A percentile compares a stretch with the other conserved stretches of the same genome.
Conservation (phyloP, 1,140 invertebrate genomes). For the Bacillus rossius region DNA sequence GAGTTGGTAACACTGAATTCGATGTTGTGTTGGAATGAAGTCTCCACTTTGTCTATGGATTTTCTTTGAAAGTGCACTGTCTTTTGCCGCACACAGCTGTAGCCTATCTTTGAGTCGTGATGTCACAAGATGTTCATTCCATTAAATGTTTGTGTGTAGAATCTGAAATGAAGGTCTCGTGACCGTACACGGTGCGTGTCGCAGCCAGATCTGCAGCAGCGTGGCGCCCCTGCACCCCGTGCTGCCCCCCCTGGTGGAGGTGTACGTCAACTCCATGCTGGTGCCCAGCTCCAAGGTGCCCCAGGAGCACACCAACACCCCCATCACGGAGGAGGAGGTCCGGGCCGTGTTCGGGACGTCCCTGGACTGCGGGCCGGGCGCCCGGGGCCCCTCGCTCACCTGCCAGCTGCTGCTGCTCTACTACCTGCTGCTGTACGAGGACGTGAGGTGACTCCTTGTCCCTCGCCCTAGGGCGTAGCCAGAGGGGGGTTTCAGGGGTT, state of each 20-base stretch:
- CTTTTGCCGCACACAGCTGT: too few relatives aligned
- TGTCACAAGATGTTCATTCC: too few relatives aligned
- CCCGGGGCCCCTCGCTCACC: conserved; percentile 57
- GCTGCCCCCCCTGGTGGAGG: conserved; percentile 88
- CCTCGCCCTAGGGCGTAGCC: too few relatives aligned
- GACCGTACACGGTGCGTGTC: too few relatives aligned
- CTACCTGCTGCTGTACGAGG: conserved; percentile 91
- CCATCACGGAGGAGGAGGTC: conserved; percentile 88
- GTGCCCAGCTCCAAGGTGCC: conserved; percentile 60
- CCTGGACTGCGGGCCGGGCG: not conserved
- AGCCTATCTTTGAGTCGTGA: too few relatives aligned
- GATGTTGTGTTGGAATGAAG: too few relatives aligned
- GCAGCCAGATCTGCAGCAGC: conserved; percentile 80
- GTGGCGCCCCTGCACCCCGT: conserved; percentile 87
- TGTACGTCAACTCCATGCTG: conserved; percentile 91
- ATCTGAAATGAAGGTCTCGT: too few relatives aligned
- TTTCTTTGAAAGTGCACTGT: too few relatives aligned
- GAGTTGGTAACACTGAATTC: too few relatives aligned
- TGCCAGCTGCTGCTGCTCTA: conserved; percentile 88
- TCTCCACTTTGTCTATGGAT: too few relatives aligned
- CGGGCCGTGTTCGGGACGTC: conserved; percentile 76
- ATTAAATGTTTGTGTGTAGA: too few relatives aligned
- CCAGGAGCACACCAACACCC: conserved; percentile 77
- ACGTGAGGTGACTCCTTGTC: conserved; percentile 58
- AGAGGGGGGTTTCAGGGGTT: too few relatives aligned